phyloP scores from a whole-genome alignment of 35 echinoderm and acorn worm species.

The Ptychodera flava region DNA sequence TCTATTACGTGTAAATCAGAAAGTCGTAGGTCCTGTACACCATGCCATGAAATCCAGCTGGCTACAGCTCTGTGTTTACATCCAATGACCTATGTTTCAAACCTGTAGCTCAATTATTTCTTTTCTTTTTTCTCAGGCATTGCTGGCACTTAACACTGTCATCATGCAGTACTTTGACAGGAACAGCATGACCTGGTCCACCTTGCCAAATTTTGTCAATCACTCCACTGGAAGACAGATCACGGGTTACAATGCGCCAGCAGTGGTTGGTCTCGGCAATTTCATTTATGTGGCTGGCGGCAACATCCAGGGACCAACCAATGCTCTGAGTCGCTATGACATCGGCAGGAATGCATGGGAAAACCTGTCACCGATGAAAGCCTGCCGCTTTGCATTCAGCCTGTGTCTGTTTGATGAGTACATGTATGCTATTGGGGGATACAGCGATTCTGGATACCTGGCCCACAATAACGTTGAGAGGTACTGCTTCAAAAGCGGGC shows the following conservation, averaged over 20 bases:
- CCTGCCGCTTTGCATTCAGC: not conserved
- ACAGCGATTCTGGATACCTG: not conserved
- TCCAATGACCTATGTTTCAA: no score
- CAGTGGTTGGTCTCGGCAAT: not conserved
- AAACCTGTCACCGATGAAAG: not conserved
- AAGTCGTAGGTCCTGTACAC: no score
- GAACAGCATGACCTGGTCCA: not conserved
- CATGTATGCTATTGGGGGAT: not conserved
- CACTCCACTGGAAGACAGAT: not conserved
- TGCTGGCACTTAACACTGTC: not conserved
- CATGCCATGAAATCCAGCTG: no score
- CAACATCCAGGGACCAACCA: not conserved
- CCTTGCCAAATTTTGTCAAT: not conserved
- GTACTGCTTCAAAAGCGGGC: not conserved
- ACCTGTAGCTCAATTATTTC: no score
- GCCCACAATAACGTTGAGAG: not conserved
- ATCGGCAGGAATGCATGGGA: not conserved
- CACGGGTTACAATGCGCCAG: not conserved
- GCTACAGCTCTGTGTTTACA: no score
- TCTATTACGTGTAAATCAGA: no score
- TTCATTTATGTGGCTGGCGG: not conserved
- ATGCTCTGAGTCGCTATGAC: not conserved
- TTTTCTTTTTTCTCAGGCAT: not conserved
- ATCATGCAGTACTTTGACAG: not conserved
- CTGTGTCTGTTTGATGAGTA: not conserved